Base-by-base conservation (phyloP, 2,888 invertebrate genomes). In the Hartigia nigra region DNA sequence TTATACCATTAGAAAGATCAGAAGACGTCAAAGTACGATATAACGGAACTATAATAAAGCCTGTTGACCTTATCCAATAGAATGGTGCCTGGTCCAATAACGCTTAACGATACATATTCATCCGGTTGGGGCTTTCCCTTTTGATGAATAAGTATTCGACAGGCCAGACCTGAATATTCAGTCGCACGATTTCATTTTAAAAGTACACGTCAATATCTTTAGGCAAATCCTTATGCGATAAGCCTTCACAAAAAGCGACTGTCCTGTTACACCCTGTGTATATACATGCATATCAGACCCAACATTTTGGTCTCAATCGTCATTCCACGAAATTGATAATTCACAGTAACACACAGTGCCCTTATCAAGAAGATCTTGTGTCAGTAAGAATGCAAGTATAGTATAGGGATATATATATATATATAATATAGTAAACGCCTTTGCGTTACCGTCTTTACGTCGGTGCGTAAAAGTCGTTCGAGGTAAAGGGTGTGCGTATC, bases 401-500 rank as follows among this genome's bases (percentile, higher is more conserved):
- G 39, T 5, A 39, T 39, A 39, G 39, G 23, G 14, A 39, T 39
- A 55, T 23, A 34, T 23, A 23, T 9, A 55, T 55, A 55, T 9
- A 5, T 5, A 55, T 55, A 55, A 9, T 23, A 55, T 55, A 23
- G 9, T 55, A 55, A 55, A 23, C 55, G 23, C 23, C 55, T 55
- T 23, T 23, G 55, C 55, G 55, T 55, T 23, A 55, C 23, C 55
- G 55, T 55, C 23, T 4, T 55, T 55, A 23, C 23, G 55, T 55
- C 55, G 55, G 55, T 55, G 55, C 55, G 55, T 55, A 55, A 55
- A 23, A 9, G 55, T n/a, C n/a, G 55, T 55, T 23, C 23, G 23
- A 55, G 55, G 55, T 55, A 55, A 72, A 72, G n/a, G 72, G 72
- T 72, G 72, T 34, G 72, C 72, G 72, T 72, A 31, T 72, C 72